Base-by-base conservation (phyloP, 2,888 invertebrate species). In the Dusona sp. region DNA sequence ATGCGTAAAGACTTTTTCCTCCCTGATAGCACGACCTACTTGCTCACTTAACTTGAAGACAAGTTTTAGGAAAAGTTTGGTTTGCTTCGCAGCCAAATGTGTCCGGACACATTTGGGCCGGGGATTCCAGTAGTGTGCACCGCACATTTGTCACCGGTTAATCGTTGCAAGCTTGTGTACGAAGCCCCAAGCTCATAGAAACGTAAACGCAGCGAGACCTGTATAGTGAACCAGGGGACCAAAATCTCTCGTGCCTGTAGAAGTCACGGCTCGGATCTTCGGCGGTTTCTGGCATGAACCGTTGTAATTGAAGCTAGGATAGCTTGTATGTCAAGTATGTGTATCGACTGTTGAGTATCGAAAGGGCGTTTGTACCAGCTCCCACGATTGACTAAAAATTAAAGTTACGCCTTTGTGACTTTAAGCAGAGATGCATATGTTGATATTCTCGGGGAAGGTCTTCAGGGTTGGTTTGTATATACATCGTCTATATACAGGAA, bases 191-290 rank as follows among this genome's bases (percentile, higher is more conserved):
- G 70, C 57, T 70, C 19, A 42, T 48, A n/a, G 70, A 70, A 70
- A 25, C 68, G 68, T 70, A 70, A 79, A 54, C 42, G 54, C 65
- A 22, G 8, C 33, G 38, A 38, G 29, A 79, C 36, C 45, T 3
- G 9, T 9, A 48, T 13, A 51, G 25, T 16, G 22, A 22, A 29
- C 38, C 16, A 48, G 29, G 25, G n/a, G 33, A 45, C 29, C n/a
- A 48, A 54, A 54, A 51, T 54, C 38, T 33, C 72, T 38, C 42
- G 75, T 70, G 75, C 65, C 75, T 16, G 74, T 70, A 45, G 54
- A 77, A 85, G 51, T 80, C 70, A 78, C 77, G 65, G 57, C 54
- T 73, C 73, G 72, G 57, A 78, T 81, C 77, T 75, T 81, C 81
- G 45, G 70, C 64, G 81, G 73, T 85, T 78, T 67, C 77, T 65